A percentile compares a stretch with the other conserved stretches of the same genome.
These are phyloP conservation scores for Cydia splendana DNA, from an alignment of 1,140 invertebrate species.

Conservation along the genomic window DNA sequence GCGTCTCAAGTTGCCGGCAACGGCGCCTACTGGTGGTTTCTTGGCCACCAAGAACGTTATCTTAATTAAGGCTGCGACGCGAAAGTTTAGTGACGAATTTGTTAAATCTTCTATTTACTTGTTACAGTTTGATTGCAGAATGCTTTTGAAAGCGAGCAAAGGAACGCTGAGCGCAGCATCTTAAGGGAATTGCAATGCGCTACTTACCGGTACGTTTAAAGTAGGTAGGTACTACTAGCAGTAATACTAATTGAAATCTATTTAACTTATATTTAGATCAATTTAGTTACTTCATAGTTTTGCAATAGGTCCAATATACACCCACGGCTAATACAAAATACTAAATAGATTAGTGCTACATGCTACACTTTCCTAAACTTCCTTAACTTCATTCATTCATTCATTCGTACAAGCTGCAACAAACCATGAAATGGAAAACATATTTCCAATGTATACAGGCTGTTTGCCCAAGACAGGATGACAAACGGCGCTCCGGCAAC, in stretches of 20 bases:
- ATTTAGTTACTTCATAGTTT: neutral
- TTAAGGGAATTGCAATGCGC: neutral
- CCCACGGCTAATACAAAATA: no score
- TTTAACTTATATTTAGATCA: neutral
- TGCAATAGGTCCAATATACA: no score
- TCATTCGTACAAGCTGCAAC: neutral
- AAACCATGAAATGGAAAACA: neutral
- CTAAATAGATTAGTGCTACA: no score
- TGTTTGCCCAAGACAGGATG: slow-evolving; percentile 1
- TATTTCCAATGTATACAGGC: neutral
- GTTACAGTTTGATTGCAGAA: slow-evolving; percentile 38
- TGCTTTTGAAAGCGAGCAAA: slow-evolving; percentile 37
- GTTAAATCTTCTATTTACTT: slow-evolving; percentile 46
- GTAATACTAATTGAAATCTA: neutral
- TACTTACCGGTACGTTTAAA: no score
- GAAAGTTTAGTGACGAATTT: slow-evolving; percentile 50
- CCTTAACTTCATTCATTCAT: no score
- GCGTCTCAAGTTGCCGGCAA: slow-evolving; percentile 48
- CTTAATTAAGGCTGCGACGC: slow-evolving; percentile 56
- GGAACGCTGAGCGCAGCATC: slow-evolving; percentile 20
- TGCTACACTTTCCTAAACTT: no score
- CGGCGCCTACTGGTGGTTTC: slow-evolving; percentile 41
- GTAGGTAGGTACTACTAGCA: neutral
- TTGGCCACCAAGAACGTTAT: slow-evolving; percentile 49
- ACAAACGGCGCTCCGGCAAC: slow-evolving; percentile 19